Conservation (phyloP, 2,888 invertebrate species). For the Aphidoletes aphidimyza region DNA sequence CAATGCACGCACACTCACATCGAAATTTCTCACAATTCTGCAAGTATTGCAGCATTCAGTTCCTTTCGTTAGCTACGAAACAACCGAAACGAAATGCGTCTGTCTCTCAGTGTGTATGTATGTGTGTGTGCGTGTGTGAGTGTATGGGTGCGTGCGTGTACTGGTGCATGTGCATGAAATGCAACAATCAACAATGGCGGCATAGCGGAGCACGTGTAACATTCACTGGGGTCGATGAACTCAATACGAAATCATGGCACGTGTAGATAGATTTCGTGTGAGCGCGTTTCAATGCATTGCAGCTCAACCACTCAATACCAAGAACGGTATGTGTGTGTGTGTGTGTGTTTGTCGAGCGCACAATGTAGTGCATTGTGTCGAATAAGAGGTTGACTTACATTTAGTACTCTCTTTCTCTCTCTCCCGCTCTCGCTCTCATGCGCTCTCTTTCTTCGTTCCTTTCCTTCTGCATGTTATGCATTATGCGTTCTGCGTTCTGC, state of each 20-base stretch:
- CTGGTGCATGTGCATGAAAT: background rate
- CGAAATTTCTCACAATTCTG: too few relatives aligned
- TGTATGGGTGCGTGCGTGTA: background rate
- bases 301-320: background rate
- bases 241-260: slow-evolving; percentile 27
- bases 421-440: too few relatives aligned
- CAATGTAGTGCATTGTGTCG: slow-evolving; percentile 21
- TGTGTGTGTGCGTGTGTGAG: background rate
- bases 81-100: too few relatives aligned
- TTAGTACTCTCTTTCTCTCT: background rate
- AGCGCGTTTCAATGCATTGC: background rate
- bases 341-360: background rate
- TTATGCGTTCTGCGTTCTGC: slow-evolving; percentile 3
- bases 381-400: background rate
- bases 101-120: background rate
- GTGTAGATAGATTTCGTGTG: slow-evolving; percentile 8
- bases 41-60: too few relatives aligned
- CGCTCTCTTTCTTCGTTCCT: background rate
- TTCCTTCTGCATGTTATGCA: slow-evolving; percentile 27
- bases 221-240: slow-evolving; percentile 42
- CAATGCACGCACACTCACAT: too few relatives aligned
- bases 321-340: background rate
- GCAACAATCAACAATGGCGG: slow-evolving; percentile 30
- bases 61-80: too few relatives aligned
- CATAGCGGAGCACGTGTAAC: slow-evolving; percentile 46